Conservation (phyloP, 2,888 invertebrate species). For the Oxytorus armatus region DNA sequence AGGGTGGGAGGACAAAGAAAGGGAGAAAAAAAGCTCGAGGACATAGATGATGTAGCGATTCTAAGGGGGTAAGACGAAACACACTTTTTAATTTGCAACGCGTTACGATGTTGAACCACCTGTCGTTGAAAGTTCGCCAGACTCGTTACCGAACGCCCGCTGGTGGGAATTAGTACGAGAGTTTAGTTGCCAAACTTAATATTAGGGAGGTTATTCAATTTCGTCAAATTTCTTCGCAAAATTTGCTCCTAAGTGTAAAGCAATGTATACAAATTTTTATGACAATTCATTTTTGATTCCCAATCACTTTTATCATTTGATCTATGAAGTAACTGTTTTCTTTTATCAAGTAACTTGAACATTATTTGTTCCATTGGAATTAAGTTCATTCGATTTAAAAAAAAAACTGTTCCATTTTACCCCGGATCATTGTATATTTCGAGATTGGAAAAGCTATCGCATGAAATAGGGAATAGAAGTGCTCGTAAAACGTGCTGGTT, state of each 20-base stretch:
- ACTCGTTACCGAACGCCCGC: constrained; percentile 27
- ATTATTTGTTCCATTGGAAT: too few relatives aligned
- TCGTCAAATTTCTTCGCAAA: too few relatives aligned
- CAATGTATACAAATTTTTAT: too few relatives aligned
- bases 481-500: constrained; percentile 51
- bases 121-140: constrained; percentile 31
- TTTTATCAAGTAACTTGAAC: too few relatives aligned
- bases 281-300: too few relatives aligned
- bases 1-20: constrained; percentile 1
- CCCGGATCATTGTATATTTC: neutral
- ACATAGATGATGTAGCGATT: neutral
- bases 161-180: neutral
- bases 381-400: too few relatives aligned
- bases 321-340: too few relatives aligned
- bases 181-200: constrained; percentile 2
- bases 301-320: neutral
- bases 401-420: neutral
- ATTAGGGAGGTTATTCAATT: too few relatives aligned
- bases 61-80: constrained; percentile 12
- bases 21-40: neutral
- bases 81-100: constrained; percentile 1
- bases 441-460: too few relatives aligned
- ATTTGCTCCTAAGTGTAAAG: too few relatives aligned
- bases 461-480: neutral
- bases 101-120: constrained; percentile 9